These are phyloP conservation scores for Allygus modestus DNA, from an alignment of 2,888 invertebrate species.

Conservation along the genomic window DNA sequence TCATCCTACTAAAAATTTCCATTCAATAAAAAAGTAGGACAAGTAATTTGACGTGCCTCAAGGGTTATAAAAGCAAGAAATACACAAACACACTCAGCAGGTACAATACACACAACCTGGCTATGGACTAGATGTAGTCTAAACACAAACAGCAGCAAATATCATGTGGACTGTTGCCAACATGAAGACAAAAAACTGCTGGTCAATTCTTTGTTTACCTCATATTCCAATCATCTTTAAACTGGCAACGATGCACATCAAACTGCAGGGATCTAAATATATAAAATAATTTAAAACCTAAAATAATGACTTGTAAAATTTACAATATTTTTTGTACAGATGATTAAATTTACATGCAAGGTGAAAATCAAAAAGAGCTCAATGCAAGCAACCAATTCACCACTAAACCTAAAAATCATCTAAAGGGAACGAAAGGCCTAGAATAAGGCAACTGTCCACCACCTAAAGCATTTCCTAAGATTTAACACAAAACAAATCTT, in stretches of 20 bases:
- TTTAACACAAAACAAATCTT: neutral
- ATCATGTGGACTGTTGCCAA: neutral
- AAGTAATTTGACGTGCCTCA: neutral
- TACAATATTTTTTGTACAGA: neutral
- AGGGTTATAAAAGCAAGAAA: constrained; percentile 5
- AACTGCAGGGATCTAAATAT: neutral
- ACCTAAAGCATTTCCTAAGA: constrained; percentile 30
- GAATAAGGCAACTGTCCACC: constrained; percentile 50
- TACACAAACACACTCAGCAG: constrained; percentile 13
- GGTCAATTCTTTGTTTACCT: too few species aligned
- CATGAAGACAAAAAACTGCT: neutral
- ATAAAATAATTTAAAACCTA: neutral
- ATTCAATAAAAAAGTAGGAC: neutral
- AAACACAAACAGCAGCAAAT: neutral
- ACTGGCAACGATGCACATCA: neutral
- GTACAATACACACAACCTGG: constrained; percentile 23
- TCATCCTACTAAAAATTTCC: too few species aligned
- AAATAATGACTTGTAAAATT: neutral
- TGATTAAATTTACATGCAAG: neutral
- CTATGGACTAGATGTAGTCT: constrained; percentile 19
- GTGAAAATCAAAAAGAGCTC: constrained; percentile 11
- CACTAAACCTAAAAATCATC: neutral
- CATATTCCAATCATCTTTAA: neutral
- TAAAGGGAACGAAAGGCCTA: constrained; percentile 45
- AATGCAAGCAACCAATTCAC: constrained; percentile 10